A percentile compares a stretch with the other conserved stretches of the same genome.
These are phyloP conservation scores for Takifugu rubripes DNA, from an alignment of 2,797 vertebrate species.

Conservation along the genomic window DNA sequence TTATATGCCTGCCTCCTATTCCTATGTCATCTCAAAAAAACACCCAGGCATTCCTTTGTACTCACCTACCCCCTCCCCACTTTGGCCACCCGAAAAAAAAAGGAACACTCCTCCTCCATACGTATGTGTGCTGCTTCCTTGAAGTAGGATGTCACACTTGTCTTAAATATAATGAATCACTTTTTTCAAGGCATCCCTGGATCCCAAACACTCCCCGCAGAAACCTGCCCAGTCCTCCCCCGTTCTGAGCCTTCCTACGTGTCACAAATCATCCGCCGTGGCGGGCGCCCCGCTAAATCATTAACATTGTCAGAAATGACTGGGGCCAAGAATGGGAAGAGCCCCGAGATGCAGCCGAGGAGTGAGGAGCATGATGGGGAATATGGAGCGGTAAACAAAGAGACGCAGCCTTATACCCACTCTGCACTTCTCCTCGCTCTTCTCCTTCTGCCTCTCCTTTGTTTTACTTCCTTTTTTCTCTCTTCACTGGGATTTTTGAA, in stretches of 20 bases:
- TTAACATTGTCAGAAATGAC: conserved; percentile 98
- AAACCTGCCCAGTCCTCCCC: conserved; percentile 90
- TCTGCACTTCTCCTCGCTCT: conserved; percentile 43
- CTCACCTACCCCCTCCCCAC: conserved; percentile 86
- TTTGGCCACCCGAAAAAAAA: conserved; percentile 79
- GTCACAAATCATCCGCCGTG: conserved; percentile 96
- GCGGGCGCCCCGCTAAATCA: conserved; percentile 95
- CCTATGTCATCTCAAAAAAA: conserved; percentile 93
- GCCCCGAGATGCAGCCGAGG: conserved; percentile 69
- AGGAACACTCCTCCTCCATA: conserved; percentile 85
- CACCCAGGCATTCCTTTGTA: conserved; percentile 95
- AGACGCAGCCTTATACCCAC: conserved; percentile 42
- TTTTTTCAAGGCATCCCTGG: conserved; percentile 96
- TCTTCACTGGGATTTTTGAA: conserved; percentile 68
- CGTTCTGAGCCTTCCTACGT: conserved; percentile 77
- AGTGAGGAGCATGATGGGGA: conserved; percentile 57
- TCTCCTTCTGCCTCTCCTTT: conserved; percentile 45
- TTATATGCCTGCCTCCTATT: conserved; percentile 93
- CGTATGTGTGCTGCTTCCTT: conserved; percentile 92
- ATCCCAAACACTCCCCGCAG: conserved; percentile 93
- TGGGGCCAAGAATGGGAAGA: conserved; percentile 81
- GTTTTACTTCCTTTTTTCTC: conserved; percentile 5
- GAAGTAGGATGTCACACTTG: conserved; percentile 99
- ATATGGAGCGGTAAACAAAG: conserved; percentile 77
- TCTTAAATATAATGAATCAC: conserved; percentile 99